These are phyloP conservation scores for Xenops minutus DNA, from an alignment of 2,797 vertebrate species.

Conservation along the genomic window DNA sequence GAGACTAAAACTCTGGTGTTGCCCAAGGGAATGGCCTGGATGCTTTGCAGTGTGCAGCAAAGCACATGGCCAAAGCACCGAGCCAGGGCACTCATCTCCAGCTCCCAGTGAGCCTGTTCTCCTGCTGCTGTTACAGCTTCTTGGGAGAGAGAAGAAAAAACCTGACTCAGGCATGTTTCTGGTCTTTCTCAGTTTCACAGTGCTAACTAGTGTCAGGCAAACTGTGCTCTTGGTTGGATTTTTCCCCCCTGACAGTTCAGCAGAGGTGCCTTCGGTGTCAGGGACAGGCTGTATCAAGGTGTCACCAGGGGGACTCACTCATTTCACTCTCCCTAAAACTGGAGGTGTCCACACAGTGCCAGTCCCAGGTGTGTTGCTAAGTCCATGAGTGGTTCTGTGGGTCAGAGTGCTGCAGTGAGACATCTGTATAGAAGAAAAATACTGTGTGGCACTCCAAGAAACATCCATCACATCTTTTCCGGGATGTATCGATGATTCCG, in stretches of 20 bases:
- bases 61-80: neutral
- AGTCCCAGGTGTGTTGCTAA: neutral
- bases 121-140: neutral
- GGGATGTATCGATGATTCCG: neutral
- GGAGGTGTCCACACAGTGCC: neutral
- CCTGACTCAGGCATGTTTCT: neutral
- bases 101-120: neutral
- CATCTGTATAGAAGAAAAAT: accelerated
- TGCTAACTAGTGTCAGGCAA: neutral
- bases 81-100: neutral
- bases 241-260: neutral
- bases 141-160: neutral
- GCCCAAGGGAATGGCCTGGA: neutral
- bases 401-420: neutral
- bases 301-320: neutral
- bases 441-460: neutral
- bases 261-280: accelerated
- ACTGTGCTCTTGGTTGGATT: neutral
- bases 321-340: neutral
- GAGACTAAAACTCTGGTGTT: neutral
- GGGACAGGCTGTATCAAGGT: neutral
- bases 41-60: neutral
- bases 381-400: neutral
- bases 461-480: neutral
- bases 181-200: neutral